These are phyloP conservation scores for Nasonia giraulti DNA, from an alignment of 1,140 invertebrate species.

Conservation along the genomic window DNA sequence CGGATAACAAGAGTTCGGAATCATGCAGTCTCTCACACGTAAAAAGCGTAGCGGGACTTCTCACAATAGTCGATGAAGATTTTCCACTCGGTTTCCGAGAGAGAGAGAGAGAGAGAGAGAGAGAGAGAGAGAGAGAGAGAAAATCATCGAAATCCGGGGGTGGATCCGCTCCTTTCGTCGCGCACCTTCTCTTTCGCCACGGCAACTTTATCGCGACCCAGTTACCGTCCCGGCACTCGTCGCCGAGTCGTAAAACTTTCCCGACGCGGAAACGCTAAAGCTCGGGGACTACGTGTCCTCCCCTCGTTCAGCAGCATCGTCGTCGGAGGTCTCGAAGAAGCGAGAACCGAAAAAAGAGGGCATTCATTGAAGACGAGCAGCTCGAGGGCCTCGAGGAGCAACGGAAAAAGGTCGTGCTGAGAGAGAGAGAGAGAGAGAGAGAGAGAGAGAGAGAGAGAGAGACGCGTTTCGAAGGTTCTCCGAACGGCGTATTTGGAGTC, in stretches of 20 bases:
- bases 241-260: constrained; percentile 52
- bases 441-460: neutral
- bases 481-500: neutral
- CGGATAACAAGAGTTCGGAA: too few relatives aligned
- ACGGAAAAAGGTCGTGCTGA: neutral
- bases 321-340: constrained; percentile 40
- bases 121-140: neutral
- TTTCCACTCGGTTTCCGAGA: constrained; percentile 20
- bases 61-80: constrained; percentile 10
- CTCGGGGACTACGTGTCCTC: constrained; percentile 7
- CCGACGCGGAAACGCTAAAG: constrained; percentile 44
- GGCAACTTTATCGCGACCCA: constrained; percentile 52
- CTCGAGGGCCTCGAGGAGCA: constrained; percentile 14
- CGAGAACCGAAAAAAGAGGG: neutral
- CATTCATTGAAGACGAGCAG: constrained; percentile 16
- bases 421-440: neutral
- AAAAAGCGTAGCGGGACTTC: neutral
- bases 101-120: too few relatives aligned
- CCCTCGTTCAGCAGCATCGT: constrained; percentile 25
- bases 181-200: constrained; percentile 14
- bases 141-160: constrained; percentile 35
- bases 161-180: constrained; percentile 32
- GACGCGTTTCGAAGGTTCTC: neutral
- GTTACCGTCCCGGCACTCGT: constrained; percentile 26
- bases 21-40: too few relatives aligned